A percentile compares a stretch with the other conserved stretches of the same genome.
phyloP scores from a whole-genome alignment of 2,797 vertebrate genomes.

The Danio albolineatus region DNA sequence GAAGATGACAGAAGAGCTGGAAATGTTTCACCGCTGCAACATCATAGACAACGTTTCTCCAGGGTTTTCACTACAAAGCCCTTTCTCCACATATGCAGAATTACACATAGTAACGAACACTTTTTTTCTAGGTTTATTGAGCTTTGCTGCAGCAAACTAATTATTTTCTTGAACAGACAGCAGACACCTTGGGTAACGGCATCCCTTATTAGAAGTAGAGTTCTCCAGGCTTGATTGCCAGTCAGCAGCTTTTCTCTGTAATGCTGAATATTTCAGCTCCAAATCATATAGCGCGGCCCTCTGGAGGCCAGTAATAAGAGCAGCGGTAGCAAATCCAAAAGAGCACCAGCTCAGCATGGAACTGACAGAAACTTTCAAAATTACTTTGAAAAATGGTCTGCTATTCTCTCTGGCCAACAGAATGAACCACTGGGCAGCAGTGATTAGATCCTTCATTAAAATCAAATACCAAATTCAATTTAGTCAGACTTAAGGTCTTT shows the following conservation, averaged over 20 bases:
- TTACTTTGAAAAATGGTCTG: conserved; percentile 32
- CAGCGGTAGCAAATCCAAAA: conserved; percentile 33
- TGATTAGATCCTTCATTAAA: conserved; percentile 1
- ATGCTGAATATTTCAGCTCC: conserved; percentile 29
- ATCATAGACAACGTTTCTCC: not conserved
- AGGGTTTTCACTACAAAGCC: conserved; percentile 26
- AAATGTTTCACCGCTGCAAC: not conserved
- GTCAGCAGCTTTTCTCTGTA: conserved; percentile 43
- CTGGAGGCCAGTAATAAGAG: conserved; percentile 28
- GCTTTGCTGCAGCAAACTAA: conserved; percentile 22
- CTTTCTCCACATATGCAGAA: conserved; percentile 11
- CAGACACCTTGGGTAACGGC: conserved; percentile 32
- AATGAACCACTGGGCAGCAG: not conserved
- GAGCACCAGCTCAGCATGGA: conserved; percentile 44
- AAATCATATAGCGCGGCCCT: not conserved
- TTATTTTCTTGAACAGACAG: conserved; percentile 24
- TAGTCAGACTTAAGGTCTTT: too few species aligned
- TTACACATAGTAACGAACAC: not conserved
- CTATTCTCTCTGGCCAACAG: not conserved
- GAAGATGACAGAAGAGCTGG: not conserved
- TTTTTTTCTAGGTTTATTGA: conserved; percentile 35
- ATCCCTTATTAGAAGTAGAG: conserved; percentile 30
- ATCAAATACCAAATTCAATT: conserved; percentile 6
- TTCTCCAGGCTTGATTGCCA: conserved; percentile 26
- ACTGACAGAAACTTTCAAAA: conserved; percentile 36